A percentile compares a stretch with the other conserved stretches of the same genome.
Conservation (phyloP, 2,113 vertebrate genomes). For the Proteles cristata region DNA sequence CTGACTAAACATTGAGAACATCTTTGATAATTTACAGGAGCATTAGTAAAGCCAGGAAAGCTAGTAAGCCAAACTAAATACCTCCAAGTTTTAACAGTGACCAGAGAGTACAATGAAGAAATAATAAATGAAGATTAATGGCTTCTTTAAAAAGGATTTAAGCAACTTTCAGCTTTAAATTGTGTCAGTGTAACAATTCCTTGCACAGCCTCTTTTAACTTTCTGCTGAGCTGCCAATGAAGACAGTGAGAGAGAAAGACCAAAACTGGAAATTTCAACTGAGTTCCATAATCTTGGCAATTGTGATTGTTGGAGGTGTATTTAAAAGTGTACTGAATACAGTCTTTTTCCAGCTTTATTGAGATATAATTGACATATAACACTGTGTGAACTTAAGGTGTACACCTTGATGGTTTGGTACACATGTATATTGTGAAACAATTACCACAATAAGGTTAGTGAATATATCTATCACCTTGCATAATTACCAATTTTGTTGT, state of each 20-base stretch:
- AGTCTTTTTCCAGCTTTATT: background rate
- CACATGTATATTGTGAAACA: background rate
- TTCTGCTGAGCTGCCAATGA: background rate
- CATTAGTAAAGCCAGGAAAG: background rate
- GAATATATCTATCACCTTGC: background rate
- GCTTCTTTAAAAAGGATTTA: conserved; percentile 37
- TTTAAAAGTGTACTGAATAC: background rate
- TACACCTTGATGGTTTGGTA: background rate
- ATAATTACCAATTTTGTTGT: background rate
- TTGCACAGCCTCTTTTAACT: background rate
- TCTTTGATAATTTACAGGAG: conserved; percentile 27
- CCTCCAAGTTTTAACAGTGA: background rate
- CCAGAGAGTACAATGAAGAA: conserved; percentile 4
- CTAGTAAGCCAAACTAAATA: conserved; percentile 20
- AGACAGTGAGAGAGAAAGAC: background rate
- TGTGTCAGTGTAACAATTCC: background rate
- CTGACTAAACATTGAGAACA: background rate
- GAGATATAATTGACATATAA: background rate
- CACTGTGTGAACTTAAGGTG: background rate
- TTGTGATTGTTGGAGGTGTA: background rate
- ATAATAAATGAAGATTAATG: conserved; percentile 59
- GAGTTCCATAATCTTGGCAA: background rate
- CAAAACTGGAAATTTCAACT: background rate
- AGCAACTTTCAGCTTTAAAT: conserved; percentile 28
- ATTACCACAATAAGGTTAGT: background rate